Conservation (phyloP, 2,113 vertebrate genomes). For the Myiagra hebetior region DNA sequence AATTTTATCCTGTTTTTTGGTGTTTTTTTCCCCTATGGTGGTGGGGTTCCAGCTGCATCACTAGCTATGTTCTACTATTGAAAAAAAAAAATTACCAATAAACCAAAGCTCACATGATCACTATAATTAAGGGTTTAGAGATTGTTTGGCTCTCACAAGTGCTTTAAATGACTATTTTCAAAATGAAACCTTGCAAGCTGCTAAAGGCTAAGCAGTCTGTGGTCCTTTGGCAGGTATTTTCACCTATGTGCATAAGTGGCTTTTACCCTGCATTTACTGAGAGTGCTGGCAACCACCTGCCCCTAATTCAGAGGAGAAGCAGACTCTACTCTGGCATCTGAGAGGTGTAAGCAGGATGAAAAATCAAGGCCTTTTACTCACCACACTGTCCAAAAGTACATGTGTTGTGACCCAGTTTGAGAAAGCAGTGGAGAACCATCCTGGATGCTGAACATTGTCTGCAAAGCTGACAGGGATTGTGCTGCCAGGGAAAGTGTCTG, state of each 20-base stretch:
- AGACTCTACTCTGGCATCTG: not conserved
- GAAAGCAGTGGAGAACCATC: not conserved
- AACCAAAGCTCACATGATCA: not conserved
- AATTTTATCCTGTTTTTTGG: not conserved
- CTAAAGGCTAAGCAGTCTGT: not conserved
- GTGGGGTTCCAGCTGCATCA: not conserved
- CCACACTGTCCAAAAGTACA: rapidly evolving
- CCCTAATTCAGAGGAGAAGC: not conserved
- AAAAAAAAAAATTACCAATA: not conserved
- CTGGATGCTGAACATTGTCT: not conserved
- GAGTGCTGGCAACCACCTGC: not conserved
- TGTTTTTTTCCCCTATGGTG: not conserved
- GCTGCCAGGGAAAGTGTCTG: not conserved
- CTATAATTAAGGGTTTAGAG: not conserved
- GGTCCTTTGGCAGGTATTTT: not conserved
- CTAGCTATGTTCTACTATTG: not conserved
- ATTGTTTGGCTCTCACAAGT: not conserved
- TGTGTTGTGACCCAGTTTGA: not conserved
- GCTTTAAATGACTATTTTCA: not conserved
- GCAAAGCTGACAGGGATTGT: not conserved
- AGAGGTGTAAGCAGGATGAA: not conserved
- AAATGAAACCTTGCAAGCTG: not conserved
- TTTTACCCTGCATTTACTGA: not conserved
- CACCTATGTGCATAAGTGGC: not conserved
- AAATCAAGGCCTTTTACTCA: not conserved